Evolutionary conservation across 2,113 vertebrate species (phyloP), one percentile per base, ranked within the genome.

Genomic region (Chaenogobius annularis): DNA sequence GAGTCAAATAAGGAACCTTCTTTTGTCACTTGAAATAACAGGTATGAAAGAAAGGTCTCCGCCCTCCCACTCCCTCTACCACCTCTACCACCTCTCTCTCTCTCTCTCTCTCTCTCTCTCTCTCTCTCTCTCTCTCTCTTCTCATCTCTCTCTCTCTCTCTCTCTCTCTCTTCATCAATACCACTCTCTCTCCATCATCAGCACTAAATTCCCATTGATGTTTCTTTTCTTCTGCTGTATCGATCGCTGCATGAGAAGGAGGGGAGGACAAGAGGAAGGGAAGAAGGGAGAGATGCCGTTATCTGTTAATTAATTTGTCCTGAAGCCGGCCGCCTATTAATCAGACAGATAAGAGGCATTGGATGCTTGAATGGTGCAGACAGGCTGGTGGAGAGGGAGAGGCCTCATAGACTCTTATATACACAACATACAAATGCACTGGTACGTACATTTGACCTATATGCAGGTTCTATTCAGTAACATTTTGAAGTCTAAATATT

Each of bases 301-400:
- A 99, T 99, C 98, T 99, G 98, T 99, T 99, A 99, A 99, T 99
- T 99, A 99, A 99, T 99, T 98, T 97, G 95, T 98, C 96, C 97
- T 96, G 96, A 96, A 98, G 97, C 96, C 95, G 96, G 95, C 94
- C 96, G 97, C 97, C 96, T 98, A 99, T 99, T 99, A 99, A 99
- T 99, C 98, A 99, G 97, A 96, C 95, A 97, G 97, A 99, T 99
- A 99, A 99, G 97, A 99, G 96, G 96, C 98, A 99, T 98, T 98
- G 97, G 96, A 98, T 97, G 96, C 95, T 94, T 94, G 95, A 94
- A 94, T 94, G 94, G 94, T 93, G 92, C 95, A 96, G 97, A 98
- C 97, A 99, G 94, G 95, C 95, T 80, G 93, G 95, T 77, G 69
- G 46, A 63, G 61, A 10, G 3, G 19, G 59, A 46, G 64, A 40